Conservation (phyloP, 2,888 invertebrate species). For the Tinea pellionella region DNA sequence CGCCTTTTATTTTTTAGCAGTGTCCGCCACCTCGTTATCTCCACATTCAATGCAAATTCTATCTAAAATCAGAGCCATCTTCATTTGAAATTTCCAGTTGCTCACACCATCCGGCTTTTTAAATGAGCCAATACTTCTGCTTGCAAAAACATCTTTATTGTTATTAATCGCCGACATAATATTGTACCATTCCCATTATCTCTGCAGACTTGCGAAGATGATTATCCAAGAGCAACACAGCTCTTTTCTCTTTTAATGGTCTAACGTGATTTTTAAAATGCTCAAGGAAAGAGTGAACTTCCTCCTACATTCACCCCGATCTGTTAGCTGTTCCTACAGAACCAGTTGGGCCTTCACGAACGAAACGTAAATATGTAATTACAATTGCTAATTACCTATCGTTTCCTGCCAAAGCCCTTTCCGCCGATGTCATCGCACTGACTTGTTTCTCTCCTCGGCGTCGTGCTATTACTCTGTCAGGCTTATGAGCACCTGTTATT, state of each 20-base stretch:
- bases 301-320: constrained; percentile 21
- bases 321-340: constrained; percentile 20
- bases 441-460: constrained; percentile 35
- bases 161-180: too few relatives aligned
- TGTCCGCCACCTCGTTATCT: too few relatives aligned
- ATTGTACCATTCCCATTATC: constrained; percentile 27
- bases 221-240: constrained; percentile 17
- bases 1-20: too few relatives aligned
- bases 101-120: too few relatives aligned
- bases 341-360: constrained; percentile 25
- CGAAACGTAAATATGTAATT: constrained; percentile 24
- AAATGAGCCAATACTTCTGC: too few relatives aligned
- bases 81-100: too few relatives aligned
- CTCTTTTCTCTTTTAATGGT: constrained; percentile 13
- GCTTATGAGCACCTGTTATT: constrained; percentile 36
- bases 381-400: constrained; percentile 17
- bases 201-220: constrained; percentile 23
- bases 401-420: constrained; percentile 22
- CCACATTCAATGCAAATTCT: too few relatives aligned
- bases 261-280: constrained; percentile 15
- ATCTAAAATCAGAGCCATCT: too few relatives aligned
- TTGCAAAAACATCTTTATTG: too few relatives aligned
- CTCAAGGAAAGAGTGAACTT: constrained; percentile 16
- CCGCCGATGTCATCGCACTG: constrained; percentile 31
- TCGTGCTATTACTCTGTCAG: constrained; percentile 30